phyloP scores from a whole-genome alignment of 2,888 invertebrate species.

The Andrena chrysosceles region DNA sequence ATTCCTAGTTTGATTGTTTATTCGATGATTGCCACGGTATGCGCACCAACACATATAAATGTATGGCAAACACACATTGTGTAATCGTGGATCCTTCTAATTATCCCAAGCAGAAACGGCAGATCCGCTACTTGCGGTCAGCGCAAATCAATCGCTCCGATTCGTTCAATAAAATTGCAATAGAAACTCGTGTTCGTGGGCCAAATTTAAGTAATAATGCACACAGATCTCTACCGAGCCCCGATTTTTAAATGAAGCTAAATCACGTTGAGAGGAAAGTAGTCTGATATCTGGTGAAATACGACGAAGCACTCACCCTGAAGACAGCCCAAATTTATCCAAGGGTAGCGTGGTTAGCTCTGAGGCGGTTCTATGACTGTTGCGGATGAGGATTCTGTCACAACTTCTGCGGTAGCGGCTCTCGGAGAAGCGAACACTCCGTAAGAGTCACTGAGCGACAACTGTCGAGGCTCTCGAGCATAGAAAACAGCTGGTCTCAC shows the following conservation, averaged over 20 bases:
- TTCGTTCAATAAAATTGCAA: neutral
- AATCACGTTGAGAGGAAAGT: neutral
- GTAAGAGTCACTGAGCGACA: slow-evolving; percentile 66
- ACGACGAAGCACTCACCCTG: slow-evolving; percentile 31
- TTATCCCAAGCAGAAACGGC: slow-evolving; percentile 7
- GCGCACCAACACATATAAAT: neutral
- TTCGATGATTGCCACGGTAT: neutral
- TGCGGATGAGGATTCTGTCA: neutral
- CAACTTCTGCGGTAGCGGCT: neutral
- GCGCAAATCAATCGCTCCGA: too few relatives aligned
- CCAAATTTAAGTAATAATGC: neutral
- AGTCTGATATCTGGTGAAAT: neutral
- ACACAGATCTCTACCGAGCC: neutral
- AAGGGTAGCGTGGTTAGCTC: neutral
- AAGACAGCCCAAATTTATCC: neutral
- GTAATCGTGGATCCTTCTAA: slow-evolving; percentile 9
- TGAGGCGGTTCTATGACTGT: neutral
- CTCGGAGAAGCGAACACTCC: slow-evolving; percentile 35
- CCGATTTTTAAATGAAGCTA: neutral
- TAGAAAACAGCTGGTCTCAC: slow-evolving; percentile 69
- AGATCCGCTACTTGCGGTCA: neutral
- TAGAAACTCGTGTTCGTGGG: too few relatives aligned
- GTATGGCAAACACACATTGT: neutral
- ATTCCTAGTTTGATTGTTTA: neutral
- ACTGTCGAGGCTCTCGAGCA: slow-evolving; percentile 69